phyloP scores from a whole-genome alignment of 2,797 vertebrate species.

The Notolabrus celidotus region DNA sequence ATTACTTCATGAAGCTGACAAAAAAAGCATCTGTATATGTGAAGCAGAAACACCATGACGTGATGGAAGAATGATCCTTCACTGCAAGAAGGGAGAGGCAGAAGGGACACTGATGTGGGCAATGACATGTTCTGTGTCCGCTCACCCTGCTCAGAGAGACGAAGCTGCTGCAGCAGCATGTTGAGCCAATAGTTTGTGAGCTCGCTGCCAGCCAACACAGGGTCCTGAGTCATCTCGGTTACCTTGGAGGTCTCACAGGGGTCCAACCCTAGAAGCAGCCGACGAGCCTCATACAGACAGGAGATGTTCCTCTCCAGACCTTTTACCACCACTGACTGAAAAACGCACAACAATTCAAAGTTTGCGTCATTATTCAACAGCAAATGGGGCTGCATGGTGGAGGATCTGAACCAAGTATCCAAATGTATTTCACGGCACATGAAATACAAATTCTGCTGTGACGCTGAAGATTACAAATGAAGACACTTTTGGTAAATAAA shows the following conservation, averaged over 20 bases:
- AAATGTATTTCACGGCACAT: too few species aligned
- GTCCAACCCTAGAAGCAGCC: conserved; percentile 82
- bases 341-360: conserved; percentile 41
- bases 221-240: conserved; percentile 72
- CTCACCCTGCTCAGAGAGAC: conserved; percentile 83
- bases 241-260: conserved; percentile 72
- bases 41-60: too few species aligned
- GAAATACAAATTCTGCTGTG: too few species aligned
- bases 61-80: too few species aligned
- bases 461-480: too few species aligned
- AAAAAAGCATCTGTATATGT: too few species aligned
- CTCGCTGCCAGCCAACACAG: conserved; percentile 63
- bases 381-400: conserved; percentile 16
- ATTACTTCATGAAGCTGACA: too few species aligned
- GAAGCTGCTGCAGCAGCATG: conserved; percentile 85
- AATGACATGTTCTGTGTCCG: neutral
- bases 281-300: conserved; percentile 84
- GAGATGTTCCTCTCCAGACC: conserved; percentile 85
- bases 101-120: neutral
- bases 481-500: conserved; percentile 36
- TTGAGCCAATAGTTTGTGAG: conserved; percentile 85
- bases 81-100: too few species aligned
- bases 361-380: conserved; percentile 39
- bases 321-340: conserved; percentile 87
- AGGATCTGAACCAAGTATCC: conserved; percentile 25